Percentiles rank a stretch among this genome's conserved stretches.
Evolutionary conservation across 2,888 invertebrate genomes (phyloP).

Genomic region (Cerceris ruficornis): DNA sequence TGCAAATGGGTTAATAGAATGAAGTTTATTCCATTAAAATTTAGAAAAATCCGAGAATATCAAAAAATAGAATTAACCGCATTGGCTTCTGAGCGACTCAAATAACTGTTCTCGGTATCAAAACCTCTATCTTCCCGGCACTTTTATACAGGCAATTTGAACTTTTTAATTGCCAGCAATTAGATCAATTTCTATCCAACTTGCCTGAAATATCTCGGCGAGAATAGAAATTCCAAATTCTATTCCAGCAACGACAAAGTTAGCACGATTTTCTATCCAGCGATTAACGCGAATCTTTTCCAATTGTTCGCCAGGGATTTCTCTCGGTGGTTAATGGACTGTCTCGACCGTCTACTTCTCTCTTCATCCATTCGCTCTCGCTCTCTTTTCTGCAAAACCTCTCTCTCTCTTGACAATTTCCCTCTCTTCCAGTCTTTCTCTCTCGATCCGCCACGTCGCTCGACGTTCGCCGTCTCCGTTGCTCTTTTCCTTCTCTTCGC

Average conservation of each 20-base stretch:
- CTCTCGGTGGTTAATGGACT: conserved; percentile 48
- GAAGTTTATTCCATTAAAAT: too few relatives aligned
- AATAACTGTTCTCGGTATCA: too few relatives aligned
- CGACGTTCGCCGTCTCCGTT: neutral
- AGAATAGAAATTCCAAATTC: neutral
- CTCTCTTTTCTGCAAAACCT: conserved; percentile 1
- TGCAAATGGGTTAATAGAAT: too few relatives aligned
- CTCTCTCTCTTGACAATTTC: neutral
- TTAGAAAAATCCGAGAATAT: too few relatives aligned
- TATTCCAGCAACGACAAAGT: neutral
- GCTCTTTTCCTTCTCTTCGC: conserved; percentile 18
- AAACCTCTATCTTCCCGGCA: too few relatives aligned
- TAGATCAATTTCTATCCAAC: too few relatives aligned
- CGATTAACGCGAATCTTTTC: conserved; percentile 50
- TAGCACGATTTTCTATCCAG: conserved; percentile 22
- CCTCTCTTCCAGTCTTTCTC: neutral
- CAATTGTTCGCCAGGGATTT: conserved; percentile 46
- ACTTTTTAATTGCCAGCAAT: too few relatives aligned
- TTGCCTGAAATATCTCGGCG: neutral
- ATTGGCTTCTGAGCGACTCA: too few relatives aligned
- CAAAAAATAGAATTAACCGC: too few relatives aligned
- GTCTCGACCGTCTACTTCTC: conserved; percentile 45
- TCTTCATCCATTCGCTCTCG: conserved; percentile 13
- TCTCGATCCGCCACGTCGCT: neutral
- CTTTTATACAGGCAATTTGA: too few relatives aligned